These are phyloP conservation scores for Hermodice carunculata DNA, from an alignment of 2,888 invertebrate species.

Conservation along the genomic window DNA sequence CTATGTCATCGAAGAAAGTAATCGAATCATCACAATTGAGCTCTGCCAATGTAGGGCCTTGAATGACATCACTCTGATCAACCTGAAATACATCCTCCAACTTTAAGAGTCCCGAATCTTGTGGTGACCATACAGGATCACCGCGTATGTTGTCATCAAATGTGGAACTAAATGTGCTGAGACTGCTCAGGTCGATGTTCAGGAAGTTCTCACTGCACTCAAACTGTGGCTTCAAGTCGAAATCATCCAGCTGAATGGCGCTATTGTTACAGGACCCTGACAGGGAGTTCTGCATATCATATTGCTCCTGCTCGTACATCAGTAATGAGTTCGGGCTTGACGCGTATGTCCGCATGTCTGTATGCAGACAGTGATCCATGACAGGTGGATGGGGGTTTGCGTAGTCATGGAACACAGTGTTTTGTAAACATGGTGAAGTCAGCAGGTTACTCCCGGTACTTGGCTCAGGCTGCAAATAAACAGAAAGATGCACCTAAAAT, in stretches of 20 bases:
- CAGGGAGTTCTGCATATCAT: conserved; percentile 51
- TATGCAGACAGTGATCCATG: conserved; percentile 15
- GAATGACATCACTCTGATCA: conserved; percentile 18
- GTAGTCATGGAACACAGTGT: conserved; percentile 5
- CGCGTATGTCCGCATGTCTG: conserved; percentile 47
- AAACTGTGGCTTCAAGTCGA: conserved; percentile 18
- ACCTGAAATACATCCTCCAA: conserved; percentile 24
- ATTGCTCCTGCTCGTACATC: conserved; percentile 61
- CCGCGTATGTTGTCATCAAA: conserved; percentile 9
- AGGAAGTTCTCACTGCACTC: conserved; percentile 4
- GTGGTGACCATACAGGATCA: conserved; percentile 10
- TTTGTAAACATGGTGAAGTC: no score
- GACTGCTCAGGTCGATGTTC: not conserved
- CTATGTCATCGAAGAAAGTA: conserved; percentile 17
- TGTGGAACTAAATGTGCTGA: not conserved
- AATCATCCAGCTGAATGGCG: conserved; percentile 1
- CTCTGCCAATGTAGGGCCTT: conserved; percentile 18
- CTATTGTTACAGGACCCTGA: not conserved
- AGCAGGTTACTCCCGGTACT: no score
- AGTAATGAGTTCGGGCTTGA: conserved; percentile 58
- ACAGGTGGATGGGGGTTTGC: not conserved
- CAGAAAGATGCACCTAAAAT: no score
- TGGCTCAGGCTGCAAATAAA: no score
- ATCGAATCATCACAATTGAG: conserved; percentile 17
- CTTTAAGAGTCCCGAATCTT: conserved; percentile 9